Conservation (phyloP, 2,797 vertebrate genomes). For the Labeo calbasu region DNA sequence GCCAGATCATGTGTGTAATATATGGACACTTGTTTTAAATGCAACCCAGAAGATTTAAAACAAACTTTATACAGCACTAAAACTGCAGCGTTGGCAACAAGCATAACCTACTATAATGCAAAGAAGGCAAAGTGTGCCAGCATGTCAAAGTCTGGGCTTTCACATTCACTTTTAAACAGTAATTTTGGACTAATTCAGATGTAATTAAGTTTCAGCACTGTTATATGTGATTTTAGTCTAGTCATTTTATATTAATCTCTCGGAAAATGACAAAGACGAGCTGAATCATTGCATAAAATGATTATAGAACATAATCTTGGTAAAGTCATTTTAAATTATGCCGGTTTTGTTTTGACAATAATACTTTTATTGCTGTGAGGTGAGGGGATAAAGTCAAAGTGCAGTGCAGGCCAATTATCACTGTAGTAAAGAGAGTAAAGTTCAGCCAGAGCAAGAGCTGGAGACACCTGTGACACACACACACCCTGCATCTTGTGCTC, state of each 20-base stretch:
- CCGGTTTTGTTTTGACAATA: slow-evolving; percentile 6
- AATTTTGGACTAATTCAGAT: not conserved
- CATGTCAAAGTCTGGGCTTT: not conserved
- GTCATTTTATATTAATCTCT: not conserved
- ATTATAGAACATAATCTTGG: not conserved
- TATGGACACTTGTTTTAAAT: not conserved
- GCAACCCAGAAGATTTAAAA: not conserved
- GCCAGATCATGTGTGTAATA: not conserved
- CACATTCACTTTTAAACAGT: not conserved
- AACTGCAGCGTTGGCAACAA: not conserved
- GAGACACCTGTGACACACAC: slow-evolving; percentile 36
- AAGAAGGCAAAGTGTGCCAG: not conserved
- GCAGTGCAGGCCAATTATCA: slow-evolving; percentile 27
- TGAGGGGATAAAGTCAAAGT: slow-evolving; percentile 23
- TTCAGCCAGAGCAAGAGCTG: slow-evolving; percentile 27
- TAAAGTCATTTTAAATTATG: not conserved
- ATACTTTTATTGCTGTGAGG: slow-evolving; percentile 44
- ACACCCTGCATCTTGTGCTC: slow-evolving; percentile 15
- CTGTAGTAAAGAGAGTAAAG: slow-evolving; percentile 47
- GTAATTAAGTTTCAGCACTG: not conserved
- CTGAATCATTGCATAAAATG: slow-evolving; percentile 28
- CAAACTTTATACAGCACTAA: not conserved
- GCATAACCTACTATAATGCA: not conserved
- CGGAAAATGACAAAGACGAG: not conserved
- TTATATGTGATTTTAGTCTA: not conserved